Percentiles rank a stretch among this genome's conserved stretches.
These are phyloP conservation scores for Cephus nigrinus DNA, from an alignment of 2,888 invertebrate species.

Conservation along the genomic window DNA sequence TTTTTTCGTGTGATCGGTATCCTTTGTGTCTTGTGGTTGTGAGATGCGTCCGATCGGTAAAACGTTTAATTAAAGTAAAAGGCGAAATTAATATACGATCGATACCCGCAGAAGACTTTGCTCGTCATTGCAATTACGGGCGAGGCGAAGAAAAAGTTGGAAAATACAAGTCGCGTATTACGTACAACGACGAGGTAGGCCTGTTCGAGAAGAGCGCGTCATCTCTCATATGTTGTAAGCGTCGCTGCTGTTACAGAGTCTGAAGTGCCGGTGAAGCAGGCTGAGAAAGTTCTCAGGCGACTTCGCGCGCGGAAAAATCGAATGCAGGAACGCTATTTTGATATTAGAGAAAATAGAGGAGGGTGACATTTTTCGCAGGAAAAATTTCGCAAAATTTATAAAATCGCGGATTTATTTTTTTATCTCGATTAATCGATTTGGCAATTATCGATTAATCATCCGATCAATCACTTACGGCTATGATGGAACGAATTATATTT, in stretches of 20 bases:
- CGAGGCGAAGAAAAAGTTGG: background rate
- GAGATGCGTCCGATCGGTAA: background rate
- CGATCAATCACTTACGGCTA: background rate
- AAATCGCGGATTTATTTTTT: background rate
- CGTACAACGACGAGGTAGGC: background rate
- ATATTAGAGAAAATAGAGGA: background rate
- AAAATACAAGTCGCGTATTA: background rate
- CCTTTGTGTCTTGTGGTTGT: background rate
- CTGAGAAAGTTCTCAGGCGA: background rate
- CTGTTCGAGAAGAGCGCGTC: background rate
- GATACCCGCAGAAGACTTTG: background rate
- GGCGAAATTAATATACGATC: background rate
- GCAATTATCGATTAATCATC: background rate
- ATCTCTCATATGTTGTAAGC: background rate
- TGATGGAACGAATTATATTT: background rate
- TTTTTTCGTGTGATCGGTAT: background rate
- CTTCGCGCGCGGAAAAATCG: background rate
- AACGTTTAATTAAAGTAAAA: background rate
- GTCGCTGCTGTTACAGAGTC: background rate
- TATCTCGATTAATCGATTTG: background rate
- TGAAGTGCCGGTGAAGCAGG: background rate
- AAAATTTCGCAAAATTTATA: background rate
- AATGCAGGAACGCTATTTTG: background rate
- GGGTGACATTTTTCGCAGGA: background rate
- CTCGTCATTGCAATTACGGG: background rate